A percentile compares a stretch with the other conserved stretches of the same genome.
These are phyloP conservation scores for Nansenia antarctica DNA, from an alignment of 2,113 vertebrate genomes.

Conservation along the genomic window DNA sequence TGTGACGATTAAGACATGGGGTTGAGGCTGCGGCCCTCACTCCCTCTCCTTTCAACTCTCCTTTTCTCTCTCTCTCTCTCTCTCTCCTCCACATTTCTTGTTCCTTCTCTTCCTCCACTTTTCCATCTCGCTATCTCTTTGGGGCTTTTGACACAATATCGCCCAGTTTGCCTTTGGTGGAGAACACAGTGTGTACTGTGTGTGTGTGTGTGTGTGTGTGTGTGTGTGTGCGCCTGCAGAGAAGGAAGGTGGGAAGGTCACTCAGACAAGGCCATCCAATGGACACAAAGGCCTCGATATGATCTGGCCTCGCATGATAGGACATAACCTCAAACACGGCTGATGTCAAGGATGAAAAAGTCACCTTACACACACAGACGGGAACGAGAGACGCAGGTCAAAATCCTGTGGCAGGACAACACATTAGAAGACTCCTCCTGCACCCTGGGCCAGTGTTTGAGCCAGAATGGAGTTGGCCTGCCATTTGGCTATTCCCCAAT, in stretches of 20 bases:
- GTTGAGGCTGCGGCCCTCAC: no score
- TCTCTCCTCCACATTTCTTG: not conserved
- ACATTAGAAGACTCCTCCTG: not conserved
- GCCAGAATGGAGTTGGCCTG: not conserved
- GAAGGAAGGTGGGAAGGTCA: not conserved
- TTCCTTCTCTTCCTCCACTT: not conserved
- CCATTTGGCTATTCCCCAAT: not conserved
- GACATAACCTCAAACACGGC: not conserved
- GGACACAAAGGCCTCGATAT: slow-evolving; percentile 1
- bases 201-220: not conserved
- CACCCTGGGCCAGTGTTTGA: not conserved
- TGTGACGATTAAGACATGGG: slow-evolving; percentile 27
- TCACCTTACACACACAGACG: slow-evolving; percentile 1
- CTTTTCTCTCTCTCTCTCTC: not conserved
- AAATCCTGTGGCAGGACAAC: not conserved
- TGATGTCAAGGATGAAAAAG: not conserved
- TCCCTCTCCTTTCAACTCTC: not conserved
- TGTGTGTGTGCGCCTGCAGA: not conserved
- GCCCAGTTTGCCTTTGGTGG: not conserved
- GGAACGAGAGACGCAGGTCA: not conserved
- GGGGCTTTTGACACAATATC: not conserved
- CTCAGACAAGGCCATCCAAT: not conserved
- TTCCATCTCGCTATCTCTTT: not conserved
- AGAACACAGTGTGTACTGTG: not conserved
- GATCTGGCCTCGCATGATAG: not conserved